phyloP scores from a whole-genome alignment of 2,888 invertebrate species.

The Rhamphomyia laevipes region DNA sequence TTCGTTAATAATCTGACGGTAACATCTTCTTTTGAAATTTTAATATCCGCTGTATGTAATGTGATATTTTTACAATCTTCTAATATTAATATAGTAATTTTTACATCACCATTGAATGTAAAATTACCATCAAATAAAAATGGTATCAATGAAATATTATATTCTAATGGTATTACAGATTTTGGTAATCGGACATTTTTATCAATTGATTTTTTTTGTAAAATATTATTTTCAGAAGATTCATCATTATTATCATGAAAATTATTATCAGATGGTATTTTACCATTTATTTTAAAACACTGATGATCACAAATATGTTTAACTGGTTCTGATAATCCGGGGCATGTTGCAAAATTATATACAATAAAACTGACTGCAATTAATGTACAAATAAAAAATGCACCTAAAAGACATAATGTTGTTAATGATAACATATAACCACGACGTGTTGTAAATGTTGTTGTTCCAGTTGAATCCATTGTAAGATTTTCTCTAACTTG shows the following conservation, averaged over 20 bases:
- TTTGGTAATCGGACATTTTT: slow-evolving; percentile 59
- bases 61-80: slow-evolving; percentile 51
- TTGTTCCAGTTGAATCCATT: slow-evolving; percentile 16
- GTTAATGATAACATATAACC: slow-evolving; percentile 54
- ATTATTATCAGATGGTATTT: slow-evolving; percentile 9
- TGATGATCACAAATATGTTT: slow-evolving; percentile 10
- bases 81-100: slow-evolving; percentile 48
- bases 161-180: slow-evolving; percentile 54
- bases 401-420: slow-evolving; percentile 47
- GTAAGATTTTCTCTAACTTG: slow-evolving; percentile 23
- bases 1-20: not conserved
- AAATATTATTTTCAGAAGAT: slow-evolving; percentile 13
- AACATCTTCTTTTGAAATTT: slow-evolving; percentile 47
- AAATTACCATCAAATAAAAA: slow-evolving; percentile 64
- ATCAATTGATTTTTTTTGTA: slow-evolving; percentile 26
- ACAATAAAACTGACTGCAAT: slow-evolving; percentile 62
- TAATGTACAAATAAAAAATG: slow-evolving; percentile 52
- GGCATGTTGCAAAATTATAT: slow-evolving; percentile 62
- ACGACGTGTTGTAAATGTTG: slow-evolving; percentile 24
- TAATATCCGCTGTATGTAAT: slow-evolving; percentile 61
- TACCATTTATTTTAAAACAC: not conserved
- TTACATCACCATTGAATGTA: slow-evolving; percentile 61
- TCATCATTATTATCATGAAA: slow-evolving; percentile 14
- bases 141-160: slow-evolving; percentile 58
- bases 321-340: slow-evolving; percentile 30